Evolutionary conservation across 1,140 invertebrate genomes (phyloP).

Genomic region (Drosophila setifemur): DNA sequence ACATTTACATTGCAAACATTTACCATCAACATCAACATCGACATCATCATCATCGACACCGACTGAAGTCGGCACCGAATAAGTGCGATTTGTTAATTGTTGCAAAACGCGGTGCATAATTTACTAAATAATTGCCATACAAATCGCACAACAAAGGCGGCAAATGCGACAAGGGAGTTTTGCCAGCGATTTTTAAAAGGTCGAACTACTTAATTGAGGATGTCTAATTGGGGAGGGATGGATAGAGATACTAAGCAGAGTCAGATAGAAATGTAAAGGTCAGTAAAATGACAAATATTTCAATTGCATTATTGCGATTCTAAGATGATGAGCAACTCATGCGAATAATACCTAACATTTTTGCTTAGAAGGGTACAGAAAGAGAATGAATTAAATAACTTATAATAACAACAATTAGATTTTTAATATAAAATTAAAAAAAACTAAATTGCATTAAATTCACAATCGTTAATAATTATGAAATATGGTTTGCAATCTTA

Average conservation of each 20-base stretch:
- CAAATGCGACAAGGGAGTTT: constrained; percentile 55
- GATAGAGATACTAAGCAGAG: constrained; percentile 5
- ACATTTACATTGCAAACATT: constrained; percentile 62
- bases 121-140: constrained; percentile 67
- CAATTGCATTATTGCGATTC: not conserved
- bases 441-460: too few relatives aligned
- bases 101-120: constrained; percentile 69
- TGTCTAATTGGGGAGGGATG: constrained; percentile 57
- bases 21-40: constrained; percentile 41
- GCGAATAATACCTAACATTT: too few relatives aligned
- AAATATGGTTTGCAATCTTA: too few relatives aligned
- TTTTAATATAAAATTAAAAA: too few relatives aligned
- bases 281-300: constrained; percentile 15
- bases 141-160: constrained; percentile 68
- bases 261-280: constrained; percentile 28
- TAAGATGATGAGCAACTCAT: too few relatives aligned
- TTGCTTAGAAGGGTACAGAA: too few relatives aligned
- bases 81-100: constrained; percentile 75
- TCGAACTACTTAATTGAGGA: constrained; percentile 71
- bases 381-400: too few relatives aligned
- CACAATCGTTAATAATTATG: too few relatives aligned
- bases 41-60: constrained; percentile 31
- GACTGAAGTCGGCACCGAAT: constrained; percentile 43
- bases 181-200: constrained; percentile 58
- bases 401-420: too few relatives aligned